Base-by-base conservation (phyloP, 2,888 invertebrate genomes). In the Trachelus tabidus region DNA sequence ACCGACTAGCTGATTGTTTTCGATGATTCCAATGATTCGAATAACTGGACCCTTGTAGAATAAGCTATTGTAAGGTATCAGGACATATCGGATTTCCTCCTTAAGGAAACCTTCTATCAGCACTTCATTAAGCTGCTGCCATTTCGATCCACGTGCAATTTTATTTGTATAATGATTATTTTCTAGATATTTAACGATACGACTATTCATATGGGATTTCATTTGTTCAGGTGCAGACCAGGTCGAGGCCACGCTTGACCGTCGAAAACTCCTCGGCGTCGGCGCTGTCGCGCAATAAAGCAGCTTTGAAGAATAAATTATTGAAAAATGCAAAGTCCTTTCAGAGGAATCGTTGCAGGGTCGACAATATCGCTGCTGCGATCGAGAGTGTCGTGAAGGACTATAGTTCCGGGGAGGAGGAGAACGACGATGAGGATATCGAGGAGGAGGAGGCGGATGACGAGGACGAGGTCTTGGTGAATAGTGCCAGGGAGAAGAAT, bases 261-360 rank as follows among this genome's bases (percentile, higher is more conserved):
- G 85, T 86, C 31, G 87, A 89, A 30, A 86, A 79, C 71, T 83
- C 85, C 23, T 86, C 83, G 12, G 86, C 83, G 1, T 85, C 85
- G 15, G 85, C 86, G 1, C 84, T 88, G 31, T 85, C 87, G 33
- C 83, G 86, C 33, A 90, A 86, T 79, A 91, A 91, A 77, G 88
- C 90, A 0, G 76, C 73, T 0, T 79, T 91, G 40, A 86, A 90
- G 76, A 91, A 91, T 80, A 89, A 91, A 76, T 79, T 91, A 68
- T 80, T 91, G 80, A 90, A 91, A 80, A 90, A 91, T 79, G 91
- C 91, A 34, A 91, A 91, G 77, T 90, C 89, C 75, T 87, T 88
- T 69, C 90, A 91, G 56, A 87, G 90, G 3, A 89, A 90, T 76
- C 88, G 89, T 2, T 88, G 88, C 76, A 82, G 89, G 12, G 84